phyloP scores from a whole-genome alignment of 2,797 vertebrate genomes.

The Sebastes kiyomatsui region DNA sequence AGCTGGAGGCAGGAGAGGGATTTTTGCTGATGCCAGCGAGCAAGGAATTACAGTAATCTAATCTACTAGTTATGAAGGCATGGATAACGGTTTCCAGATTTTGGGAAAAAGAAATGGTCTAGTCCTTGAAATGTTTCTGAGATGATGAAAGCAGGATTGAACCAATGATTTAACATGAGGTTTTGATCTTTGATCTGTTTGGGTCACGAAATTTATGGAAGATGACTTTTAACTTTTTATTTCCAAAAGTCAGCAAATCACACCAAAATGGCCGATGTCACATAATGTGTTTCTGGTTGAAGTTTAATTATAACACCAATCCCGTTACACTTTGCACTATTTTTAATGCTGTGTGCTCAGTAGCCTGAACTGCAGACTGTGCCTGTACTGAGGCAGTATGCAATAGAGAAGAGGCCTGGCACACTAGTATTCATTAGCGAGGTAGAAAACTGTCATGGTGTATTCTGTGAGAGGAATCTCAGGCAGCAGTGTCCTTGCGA shows the following conservation, averaged over 20 bases:
- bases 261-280: background rate
- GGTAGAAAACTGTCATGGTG: conserved; percentile 73
- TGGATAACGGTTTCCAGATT: too few relatives aligned
- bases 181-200: background rate
- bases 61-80: too few relatives aligned
- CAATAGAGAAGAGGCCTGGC: conserved; percentile 70
- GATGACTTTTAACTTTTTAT: background rate
- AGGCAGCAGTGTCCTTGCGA: conserved; percentile 77
- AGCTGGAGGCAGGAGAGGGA: too few relatives aligned
- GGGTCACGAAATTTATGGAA: background rate
- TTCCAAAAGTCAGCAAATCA: background rate
- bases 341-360: background rate
- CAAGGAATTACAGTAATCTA: too few relatives aligned
- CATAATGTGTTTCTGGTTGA: background rate
- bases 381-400: conserved; percentile 77
- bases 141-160: too few relatives aligned
- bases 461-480: conserved; percentile 78
- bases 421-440: conserved; percentile 61
- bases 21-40: too few relatives aligned
- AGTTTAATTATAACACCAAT: background rate
- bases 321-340: background rate
- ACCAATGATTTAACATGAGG: too few relatives aligned
- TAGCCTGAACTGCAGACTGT: conserved; percentile 75
- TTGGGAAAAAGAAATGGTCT: too few relatives aligned
- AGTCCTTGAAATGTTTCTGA: too few relatives aligned